Percentiles rank a stretch among this genome's conserved stretches.
Conservation (phyloP, 1,140 invertebrate species). For the Drosophila chauvacae region DNA sequence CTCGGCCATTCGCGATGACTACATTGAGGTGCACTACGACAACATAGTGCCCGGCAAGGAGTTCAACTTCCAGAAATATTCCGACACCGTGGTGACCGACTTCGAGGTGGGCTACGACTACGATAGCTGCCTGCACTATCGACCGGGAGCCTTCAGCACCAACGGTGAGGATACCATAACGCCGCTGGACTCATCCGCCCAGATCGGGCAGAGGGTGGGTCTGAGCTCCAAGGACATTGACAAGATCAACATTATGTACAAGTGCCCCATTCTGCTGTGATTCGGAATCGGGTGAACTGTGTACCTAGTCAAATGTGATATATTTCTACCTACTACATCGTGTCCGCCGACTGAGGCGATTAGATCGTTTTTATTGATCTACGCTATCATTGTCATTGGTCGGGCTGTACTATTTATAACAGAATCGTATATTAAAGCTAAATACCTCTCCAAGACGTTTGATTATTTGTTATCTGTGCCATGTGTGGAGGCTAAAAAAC, state of each 20-base stretch:
- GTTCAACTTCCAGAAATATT: conserved; percentile 87
- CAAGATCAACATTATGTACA: conserved; percentile 82
- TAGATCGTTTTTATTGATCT: conserved; percentile 53
- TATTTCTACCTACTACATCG: conserved; percentile 17
- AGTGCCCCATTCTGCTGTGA: conserved; percentile 69
- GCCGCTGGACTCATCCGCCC: conserved; percentile 72
- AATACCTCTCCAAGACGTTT: conserved; percentile 12
- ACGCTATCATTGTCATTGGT: conserved; percentile 29
- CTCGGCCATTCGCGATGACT: conserved; percentile 87
- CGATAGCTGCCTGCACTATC: conserved; percentile 92
- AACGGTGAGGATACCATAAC: conserved; percentile 90
- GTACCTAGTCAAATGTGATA: conserved; percentile 51
- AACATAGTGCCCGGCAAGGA: conserved; percentile 86
- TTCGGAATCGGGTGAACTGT: conserved; percentile 7
- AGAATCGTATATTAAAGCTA: conserved; percentile 42
- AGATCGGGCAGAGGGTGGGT: conserved; percentile 87
- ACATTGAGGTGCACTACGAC: conserved; percentile 86
- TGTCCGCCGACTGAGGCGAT: conserved; percentile 24
- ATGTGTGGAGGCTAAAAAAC: conserved; percentile 29
- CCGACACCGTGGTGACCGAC: conserved; percentile 80
- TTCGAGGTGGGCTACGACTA: conserved; percentile 88
- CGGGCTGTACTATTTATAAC: conserved; percentile 38
- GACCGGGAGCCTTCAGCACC: conserved; percentile 88
- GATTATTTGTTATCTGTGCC: conserved; percentile 62
- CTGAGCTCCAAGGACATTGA: conserved; percentile 87